These are phyloP conservation scores for Bathynomus jamesi DNA, from an alignment of 1,140 invertebrate species.

Conservation along the genomic window DNA sequence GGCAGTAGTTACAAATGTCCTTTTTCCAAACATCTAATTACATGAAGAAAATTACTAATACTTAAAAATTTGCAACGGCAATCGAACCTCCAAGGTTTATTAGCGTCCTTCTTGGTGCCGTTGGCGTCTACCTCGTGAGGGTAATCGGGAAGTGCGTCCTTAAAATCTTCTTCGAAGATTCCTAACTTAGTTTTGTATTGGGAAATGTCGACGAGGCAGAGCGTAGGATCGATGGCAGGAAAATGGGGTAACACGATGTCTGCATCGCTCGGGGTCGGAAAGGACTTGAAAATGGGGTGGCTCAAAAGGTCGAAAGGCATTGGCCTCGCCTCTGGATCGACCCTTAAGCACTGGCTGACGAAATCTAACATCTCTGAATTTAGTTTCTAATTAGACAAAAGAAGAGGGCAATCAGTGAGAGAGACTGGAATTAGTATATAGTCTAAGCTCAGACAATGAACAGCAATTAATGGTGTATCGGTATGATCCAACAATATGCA, in stretches of 20 bases:
- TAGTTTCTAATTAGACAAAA: too few species aligned
- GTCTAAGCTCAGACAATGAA: too few species aligned
- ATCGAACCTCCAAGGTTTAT: too few species aligned
- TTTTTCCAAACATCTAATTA: too few species aligned
- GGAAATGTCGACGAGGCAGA: slow-evolving; percentile 22
- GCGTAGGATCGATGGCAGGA: slow-evolving; percentile 20
- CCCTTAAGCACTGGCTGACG: slow-evolving; percentile 40
- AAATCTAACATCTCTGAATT: slow-evolving; percentile 39
- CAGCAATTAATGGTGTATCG: too few species aligned
- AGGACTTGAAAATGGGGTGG: slow-evolving; percentile 16
- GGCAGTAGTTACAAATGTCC: too few species aligned
- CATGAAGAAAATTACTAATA: too few species aligned
- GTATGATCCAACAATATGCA: too few species aligned
- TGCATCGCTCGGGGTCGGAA: slow-evolving; percentile 10
- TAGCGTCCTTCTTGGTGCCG: neutral
- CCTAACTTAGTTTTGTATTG: slow-evolving; percentile 11
- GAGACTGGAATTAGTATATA: too few species aligned
- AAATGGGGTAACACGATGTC: slow-evolving; percentile 15
- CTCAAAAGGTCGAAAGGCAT: slow-evolving; percentile 17
- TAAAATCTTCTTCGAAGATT: slow-evolving; percentile 3
- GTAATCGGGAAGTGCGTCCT: neutral
- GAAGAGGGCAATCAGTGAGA: too few species aligned
- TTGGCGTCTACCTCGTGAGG: neutral
- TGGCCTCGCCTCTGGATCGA: slow-evolving; percentile 23
- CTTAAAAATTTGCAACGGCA: too few species aligned